Evolutionary conservation across 1,140 invertebrate species (phyloP), one percentile per base, ranked within the genome.

Genomic region (Arctopsyche grandis): DNA sequence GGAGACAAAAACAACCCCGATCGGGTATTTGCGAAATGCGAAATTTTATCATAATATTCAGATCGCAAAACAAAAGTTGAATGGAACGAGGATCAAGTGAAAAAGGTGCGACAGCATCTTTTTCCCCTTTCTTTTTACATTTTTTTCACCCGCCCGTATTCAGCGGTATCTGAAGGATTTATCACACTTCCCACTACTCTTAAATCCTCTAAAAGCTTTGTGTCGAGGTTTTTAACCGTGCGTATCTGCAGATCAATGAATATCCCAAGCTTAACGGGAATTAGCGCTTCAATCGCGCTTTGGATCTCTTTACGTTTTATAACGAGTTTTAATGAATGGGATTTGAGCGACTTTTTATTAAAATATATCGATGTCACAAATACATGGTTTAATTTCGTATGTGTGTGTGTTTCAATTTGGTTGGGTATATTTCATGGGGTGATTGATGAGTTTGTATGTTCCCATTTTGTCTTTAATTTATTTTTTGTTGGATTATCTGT

Each of bases 21-120:
- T 38, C 7, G 29, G 10, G 48, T 14, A 14, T 52, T 16, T 16
- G 48, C 10, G 10, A 52, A 52, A 52, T 16, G 48, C 48, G 48
- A 52, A 52, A 52, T 14, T 52, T 52, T 52, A 52, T 52, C 48
- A 16, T 16, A 52, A 52, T 12, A 52, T 52, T 52, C 12, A 52
- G 16, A 52, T 52, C 48, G 48, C 10, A 66, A 66, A 66, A 66
- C 63, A 66, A 24, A 66, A 66, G 63, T 66, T 24, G 22, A 66
- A 66, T 22, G 63, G 26, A 66, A 19, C 9, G 63, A 24, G 63
- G 10, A 66, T 66, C 9, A 66, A 66, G 63, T 66, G 63, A 66
- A 66, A 66, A 38, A 26, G 63, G 24, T 26, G 22, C 22, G 63
- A 66, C 14, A 4, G 1, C 10, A 16, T 60, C 58, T 38, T 38